Percentiles rank a stretch among this genome's conserved stretches.
Conservation (phyloP, 2,113 vertebrate species). For the Tragelaphus buxtoni region DNA sequence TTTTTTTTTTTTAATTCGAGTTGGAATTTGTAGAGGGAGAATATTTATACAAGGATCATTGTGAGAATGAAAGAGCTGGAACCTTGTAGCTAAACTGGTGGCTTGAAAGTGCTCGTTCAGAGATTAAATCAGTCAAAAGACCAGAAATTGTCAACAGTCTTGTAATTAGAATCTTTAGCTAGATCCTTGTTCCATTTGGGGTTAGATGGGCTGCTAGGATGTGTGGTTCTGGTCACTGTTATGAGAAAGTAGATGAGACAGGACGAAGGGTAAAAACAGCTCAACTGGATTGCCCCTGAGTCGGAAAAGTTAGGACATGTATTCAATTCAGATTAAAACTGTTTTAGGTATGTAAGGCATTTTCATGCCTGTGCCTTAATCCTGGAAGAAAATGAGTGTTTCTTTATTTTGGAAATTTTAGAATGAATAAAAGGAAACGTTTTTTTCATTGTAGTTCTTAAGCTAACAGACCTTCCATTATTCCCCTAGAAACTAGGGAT, state of each 20-base stretch:
- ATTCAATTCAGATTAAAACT: background rate
- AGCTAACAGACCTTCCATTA: background rate
- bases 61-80: background rate
- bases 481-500: background rate
- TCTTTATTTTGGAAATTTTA: background rate
- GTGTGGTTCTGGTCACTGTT: background rate
- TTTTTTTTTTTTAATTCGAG: background rate
- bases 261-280: background rate
- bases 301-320: background rate
- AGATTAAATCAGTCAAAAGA: background rate
- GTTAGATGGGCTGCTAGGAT: background rate
- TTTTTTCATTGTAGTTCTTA: background rate
- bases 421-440: background rate
- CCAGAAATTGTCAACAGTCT: background rate
- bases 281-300: background rate
- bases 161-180: background rate
- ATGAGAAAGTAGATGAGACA: background rate
- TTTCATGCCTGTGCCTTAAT: background rate
- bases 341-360: background rate
- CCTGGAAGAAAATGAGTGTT: background rate
- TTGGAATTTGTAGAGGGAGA: background rate
- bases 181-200: no score
- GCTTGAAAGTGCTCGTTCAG: background rate
- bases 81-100: background rate
- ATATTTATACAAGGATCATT: background rate